Conservation (phyloP, 1,140 invertebrate species). For the Drosophila pseudoobscura region DNA sequence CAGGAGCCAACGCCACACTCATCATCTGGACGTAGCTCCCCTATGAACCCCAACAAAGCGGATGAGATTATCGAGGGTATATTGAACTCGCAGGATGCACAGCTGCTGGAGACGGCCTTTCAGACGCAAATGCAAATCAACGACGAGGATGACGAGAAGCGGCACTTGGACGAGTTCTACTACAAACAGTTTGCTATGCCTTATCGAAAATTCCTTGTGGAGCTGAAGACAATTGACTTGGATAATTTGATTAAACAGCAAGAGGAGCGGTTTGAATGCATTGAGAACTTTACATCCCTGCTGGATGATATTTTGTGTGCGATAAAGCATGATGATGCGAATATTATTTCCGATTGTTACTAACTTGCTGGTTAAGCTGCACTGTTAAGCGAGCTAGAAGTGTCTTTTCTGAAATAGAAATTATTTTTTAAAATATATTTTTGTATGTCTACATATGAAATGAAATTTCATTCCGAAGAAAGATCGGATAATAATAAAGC, state of each 20-base stretch:
- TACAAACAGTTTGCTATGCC: constrained; percentile 81
- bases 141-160: constrained; percentile 47
- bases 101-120: constrained; percentile 85
- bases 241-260: constrained; percentile 85
- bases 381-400: constrained; percentile 33
- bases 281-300: constrained; percentile 86
- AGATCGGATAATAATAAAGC: constrained; percentile 8
- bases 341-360: constrained; percentile 88
- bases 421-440: constrained; percentile 35
- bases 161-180: constrained; percentile 76
- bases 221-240: constrained; percentile 85
- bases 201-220: constrained; percentile 85
- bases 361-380: constrained; percentile 63
- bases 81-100: constrained; percentile 85
- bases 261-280: constrained; percentile 85
- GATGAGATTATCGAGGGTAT: constrained; percentile 84
- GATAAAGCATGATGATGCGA: constrained; percentile 83
- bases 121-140: constrained; percentile 77
- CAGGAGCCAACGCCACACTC: constrained; percentile 1
- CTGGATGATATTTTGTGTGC: constrained; percentile 87
- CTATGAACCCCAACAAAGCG: constrained; percentile 43
- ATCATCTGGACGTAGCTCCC: neutral
- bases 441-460: constrained; percentile 16
- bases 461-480: constrained; percentile 31
- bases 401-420: constrained; percentile 31